Conservation (phyloP, 2,113 vertebrate species). For the Neoarius graeffei region DNA sequence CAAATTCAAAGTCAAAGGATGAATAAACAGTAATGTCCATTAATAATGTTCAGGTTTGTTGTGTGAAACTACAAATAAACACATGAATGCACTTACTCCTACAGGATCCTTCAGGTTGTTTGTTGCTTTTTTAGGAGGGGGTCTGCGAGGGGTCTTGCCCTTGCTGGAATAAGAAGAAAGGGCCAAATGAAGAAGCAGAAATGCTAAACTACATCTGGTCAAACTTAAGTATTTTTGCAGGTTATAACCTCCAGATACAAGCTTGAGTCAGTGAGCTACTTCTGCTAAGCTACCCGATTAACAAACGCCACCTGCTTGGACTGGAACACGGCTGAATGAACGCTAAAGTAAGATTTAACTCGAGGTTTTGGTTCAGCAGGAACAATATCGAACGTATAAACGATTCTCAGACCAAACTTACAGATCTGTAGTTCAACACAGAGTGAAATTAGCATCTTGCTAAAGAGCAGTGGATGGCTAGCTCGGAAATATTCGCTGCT, state of each 20-base stretch:
- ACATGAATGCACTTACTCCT: constrained; percentile 70
- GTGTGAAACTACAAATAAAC: background rate
- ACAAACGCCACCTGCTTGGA: background rate
- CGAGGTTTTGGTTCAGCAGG: background rate
- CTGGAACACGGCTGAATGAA: background rate
- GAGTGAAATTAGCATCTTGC: background rate
- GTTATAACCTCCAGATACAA: constrained; percentile 17
- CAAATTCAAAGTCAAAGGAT: background rate
- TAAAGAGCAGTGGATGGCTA: background rate
- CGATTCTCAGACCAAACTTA: background rate
- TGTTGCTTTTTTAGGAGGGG: constrained; percentile 67
- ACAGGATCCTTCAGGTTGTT: constrained; percentile 80
- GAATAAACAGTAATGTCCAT: background rate
- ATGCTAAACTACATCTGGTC: background rate
- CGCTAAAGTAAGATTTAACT: background rate
- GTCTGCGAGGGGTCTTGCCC: constrained; percentile 71
- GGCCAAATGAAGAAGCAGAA: background rate
- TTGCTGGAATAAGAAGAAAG: constrained; percentile 60
- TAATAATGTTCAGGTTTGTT: background rate
- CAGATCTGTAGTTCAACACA: background rate
- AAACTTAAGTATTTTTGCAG: background rate
- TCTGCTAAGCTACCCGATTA: background rate
- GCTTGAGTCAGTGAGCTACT: background rate
- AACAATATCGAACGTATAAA: background rate
- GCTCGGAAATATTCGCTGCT: background rate